Base-by-base conservation (phyloP, 2,888 invertebrate genomes). In the Lamellibrachia satsuma region DNA sequence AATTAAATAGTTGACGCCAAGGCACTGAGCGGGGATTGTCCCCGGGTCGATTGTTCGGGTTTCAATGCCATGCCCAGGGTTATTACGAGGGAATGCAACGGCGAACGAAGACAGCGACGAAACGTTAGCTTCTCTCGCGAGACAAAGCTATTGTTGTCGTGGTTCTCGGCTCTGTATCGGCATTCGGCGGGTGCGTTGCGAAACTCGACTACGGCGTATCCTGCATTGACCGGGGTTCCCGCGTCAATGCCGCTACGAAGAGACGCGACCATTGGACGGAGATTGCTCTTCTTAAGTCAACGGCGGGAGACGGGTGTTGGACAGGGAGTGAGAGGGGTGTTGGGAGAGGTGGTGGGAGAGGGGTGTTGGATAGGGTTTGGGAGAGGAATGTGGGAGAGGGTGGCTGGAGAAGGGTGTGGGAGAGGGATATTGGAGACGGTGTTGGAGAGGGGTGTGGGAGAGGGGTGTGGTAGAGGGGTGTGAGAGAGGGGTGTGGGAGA, bases 41-140 rank as follows among this genome's bases (percentile, higher is more conserved):
- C 4, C 75, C 22, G 22, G 55, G 8, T 75, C n/a, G 75, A 75
- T 75, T 75, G 75, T 75, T 75, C 75, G 75, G 6, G 75, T 15
- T 75, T 75, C 75, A 75, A 6, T 75, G 75, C 75, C 15, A 22
- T n/a, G 75, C 22, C n/a, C 75, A 7, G 75, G 75, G 75, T 75
- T 75, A 75, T 75, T 75, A 75, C 6, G 75, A 75, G 75, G 22
- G 75, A 75, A 75, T 75, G 75, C 75, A 75, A 6, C 75, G 75
- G 75, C 75, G 22, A n/a, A 75, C 8, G 60, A 60, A 60, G 60
- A 22, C 11, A 22, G 15, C 60, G 22, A 60, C 22, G 75, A 75
- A 75, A 75, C 75, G 75, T 75, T 15, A 75, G n/a, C 75, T 75
- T 75, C 75, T 22, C 75, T 75, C 75, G n/a, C 75, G 75, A 75